These are phyloP conservation scores for Eristalis pertinax DNA, from an alignment of 2,888 invertebrate species.

Conservation along the genomic window DNA sequence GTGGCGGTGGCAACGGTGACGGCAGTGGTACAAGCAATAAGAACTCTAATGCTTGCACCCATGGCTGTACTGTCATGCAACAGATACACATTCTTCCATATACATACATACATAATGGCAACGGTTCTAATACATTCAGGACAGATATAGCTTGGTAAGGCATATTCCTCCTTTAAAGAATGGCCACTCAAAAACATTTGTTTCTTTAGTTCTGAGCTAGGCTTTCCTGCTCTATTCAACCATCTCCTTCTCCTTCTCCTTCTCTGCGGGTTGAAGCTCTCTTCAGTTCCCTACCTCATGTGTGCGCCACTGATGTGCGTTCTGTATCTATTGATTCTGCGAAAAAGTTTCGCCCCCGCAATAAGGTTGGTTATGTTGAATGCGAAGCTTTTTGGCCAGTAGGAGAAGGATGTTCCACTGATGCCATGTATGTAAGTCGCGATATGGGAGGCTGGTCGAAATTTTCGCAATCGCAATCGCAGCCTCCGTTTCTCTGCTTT, in stretches of 20 bases:
- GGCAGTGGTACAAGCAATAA: constrained; percentile 59
- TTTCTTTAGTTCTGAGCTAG: constrained; percentile 60
- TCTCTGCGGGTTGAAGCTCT: constrained; percentile 2
- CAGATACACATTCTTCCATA: constrained; percentile 44
- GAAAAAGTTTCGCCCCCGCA: constrained; percentile 69
- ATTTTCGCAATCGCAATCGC: constrained; percentile 53
- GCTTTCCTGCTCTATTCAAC: constrained; percentile 28
- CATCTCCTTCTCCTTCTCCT: constrained; percentile 20
- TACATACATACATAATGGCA: neutral
- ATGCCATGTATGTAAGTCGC: constrained; percentile 31
- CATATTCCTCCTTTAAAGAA: constrained; percentile 67
- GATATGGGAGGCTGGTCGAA: constrained; percentile 54
- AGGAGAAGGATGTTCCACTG: constrained; percentile 39
- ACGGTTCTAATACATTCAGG: constrained; percentile 31
- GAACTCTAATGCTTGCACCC: constrained; percentile 64
- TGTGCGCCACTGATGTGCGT: constrained; percentile 65
- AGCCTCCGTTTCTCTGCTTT: constrained; percentile 44
- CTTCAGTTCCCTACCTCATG: constrained; percentile 39
- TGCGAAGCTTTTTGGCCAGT: constrained; percentile 63
- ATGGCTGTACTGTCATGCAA: constrained; percentile 59
- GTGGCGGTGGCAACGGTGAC: constrained; percentile 15
- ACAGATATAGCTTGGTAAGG: constrained; percentile 59
- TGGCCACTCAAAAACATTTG: constrained; percentile 71
- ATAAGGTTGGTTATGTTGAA: constrained; percentile 57
- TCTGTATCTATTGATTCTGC: constrained; percentile 71